Base-by-base conservation (phyloP, 2,113 vertebrate species). In the Oryctolagus cuniculus region DNA sequence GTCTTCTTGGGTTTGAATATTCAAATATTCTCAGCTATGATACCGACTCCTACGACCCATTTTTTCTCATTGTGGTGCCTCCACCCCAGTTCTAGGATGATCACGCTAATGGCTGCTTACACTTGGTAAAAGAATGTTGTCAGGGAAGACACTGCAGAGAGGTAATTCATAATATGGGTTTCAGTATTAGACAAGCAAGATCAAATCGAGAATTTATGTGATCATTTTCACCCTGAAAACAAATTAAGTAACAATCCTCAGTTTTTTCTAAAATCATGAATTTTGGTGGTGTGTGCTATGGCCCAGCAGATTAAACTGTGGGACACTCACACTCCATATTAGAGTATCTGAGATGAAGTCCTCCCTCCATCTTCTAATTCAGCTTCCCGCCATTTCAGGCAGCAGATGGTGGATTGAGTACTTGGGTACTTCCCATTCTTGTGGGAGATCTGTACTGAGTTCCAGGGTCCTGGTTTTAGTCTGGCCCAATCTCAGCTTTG, bases 171-270 rank as follows among this genome's bases (percentile, higher is more conserved):
- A 29, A 10, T 85, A 21, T 67, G 31, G 9, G 44, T 92, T 91
- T 16, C 6, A 24, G 8, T 27, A 17, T 78, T 64, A 61, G 3
- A 90, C 15, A 74, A 44, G 10, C 19, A 13, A 84, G 53, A 73
- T 72, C 29, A 82, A 66, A 86, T 16, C 66, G 17, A 82, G 4
- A 0, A 70, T 34, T 81, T 44, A 21, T 2, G 3, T 73, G 16
- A 69, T 77, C 6, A 70, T 75, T 13, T 77, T 77, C 9, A 77
- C 86, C 91, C 86, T 31, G 72, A 94, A 27, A 58, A 7, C 72
- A 77, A 96, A 69, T 92, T n/a, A 77, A 15, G 24, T 13, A 87
- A 78, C 77, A 36, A 13, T 13, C n/a, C 53, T 15, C 27, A 94
- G 7, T 15, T 49, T 21, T 84, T 64, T 6, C 34, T 34, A 67